Evolutionary conservation across 2,888 invertebrate species (phyloP).

Genomic region (Lamproptera curius): DNA sequence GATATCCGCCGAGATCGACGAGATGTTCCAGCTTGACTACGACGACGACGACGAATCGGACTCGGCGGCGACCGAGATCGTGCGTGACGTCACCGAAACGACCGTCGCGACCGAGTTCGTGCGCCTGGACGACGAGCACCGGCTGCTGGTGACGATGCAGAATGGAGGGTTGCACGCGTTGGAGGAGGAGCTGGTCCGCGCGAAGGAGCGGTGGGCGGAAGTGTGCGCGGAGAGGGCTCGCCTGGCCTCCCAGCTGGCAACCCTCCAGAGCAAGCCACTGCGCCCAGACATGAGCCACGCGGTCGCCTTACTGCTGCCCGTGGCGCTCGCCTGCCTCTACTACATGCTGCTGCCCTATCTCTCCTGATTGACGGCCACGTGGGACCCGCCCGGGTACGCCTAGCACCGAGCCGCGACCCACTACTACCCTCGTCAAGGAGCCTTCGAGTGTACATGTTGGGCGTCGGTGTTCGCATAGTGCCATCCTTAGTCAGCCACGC

Average conservation of each 20-base stretch:
- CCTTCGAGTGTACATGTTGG: no score
- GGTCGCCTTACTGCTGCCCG: constrained; percentile 77
- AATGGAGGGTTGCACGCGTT: constrained; percentile 80
- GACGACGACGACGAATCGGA: constrained; percentile 61
- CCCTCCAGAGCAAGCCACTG: constrained; percentile 77
- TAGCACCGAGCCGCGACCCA: constrained; percentile 40
- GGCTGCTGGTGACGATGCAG: constrained; percentile 52
- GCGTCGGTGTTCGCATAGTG: constrained; percentile 33
- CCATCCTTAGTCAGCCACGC: constrained; percentile 40
- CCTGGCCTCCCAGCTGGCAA: constrained; percentile 78
- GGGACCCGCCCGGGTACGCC: constrained; percentile 72
- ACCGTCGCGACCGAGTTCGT: constrained; percentile 40
- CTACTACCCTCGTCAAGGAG: no score
- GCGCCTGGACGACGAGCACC: constrained; percentile 46
- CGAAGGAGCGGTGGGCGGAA: constrained; percentile 85
- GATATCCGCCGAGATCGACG: constrained; percentile 67
- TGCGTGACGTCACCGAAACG: constrained; percentile 33
- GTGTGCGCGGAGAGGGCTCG: constrained; percentile 80
- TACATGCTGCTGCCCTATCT: constrained; percentile 77
- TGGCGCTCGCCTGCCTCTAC: constrained; percentile 78
- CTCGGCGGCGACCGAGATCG: constrained; percentile 58
- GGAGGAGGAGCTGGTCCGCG: constrained; percentile 84
- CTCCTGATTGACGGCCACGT: constrained; percentile 81
- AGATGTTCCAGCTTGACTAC: constrained; percentile 65
- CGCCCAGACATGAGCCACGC: constrained; percentile 76